Percentiles rank a stretch among this genome's conserved stretches.
Conservation (phyloP, 2,113 vertebrate species). For the Mirza zaza region DNA sequence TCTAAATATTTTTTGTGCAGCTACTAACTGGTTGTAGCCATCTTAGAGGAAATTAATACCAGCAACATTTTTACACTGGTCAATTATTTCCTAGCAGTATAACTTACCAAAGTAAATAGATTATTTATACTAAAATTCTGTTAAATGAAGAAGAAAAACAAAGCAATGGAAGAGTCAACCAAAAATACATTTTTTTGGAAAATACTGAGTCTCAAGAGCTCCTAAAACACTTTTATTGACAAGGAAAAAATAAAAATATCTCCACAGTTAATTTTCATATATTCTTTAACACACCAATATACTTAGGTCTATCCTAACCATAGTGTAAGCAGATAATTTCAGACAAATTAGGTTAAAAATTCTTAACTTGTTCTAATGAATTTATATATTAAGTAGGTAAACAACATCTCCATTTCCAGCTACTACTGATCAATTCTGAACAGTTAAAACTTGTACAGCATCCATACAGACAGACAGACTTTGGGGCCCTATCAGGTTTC, state of each 20-base stretch:
- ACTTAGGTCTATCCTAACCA: not conserved
- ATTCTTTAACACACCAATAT: not conserved
- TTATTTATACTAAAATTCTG: not conserved
- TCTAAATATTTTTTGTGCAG: not conserved
- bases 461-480: not conserved
- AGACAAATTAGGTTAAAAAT: not conserved
- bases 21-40: not conserved
- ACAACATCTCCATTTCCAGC: not conserved
- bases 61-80: not conserved
- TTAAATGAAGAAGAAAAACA: not conserved
- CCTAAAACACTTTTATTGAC: not conserved
- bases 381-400: not conserved
- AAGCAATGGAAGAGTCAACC: not conserved
- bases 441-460: not conserved
- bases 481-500: not conserved
- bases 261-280: not conserved
- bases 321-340: not conserved
- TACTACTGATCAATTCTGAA: not conserved
- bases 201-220: not conserved
- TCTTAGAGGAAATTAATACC: not conserved
- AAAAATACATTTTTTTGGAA: not conserved
- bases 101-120: not conserved
- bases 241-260: not conserved
- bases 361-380: not conserved
- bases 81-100: not conserved